A percentile compares a stretch with the other conserved stretches of the same genome.
phyloP scores from a whole-genome alignment of 1,140 invertebrate genomes.

The Drosophila burlai region DNA sequence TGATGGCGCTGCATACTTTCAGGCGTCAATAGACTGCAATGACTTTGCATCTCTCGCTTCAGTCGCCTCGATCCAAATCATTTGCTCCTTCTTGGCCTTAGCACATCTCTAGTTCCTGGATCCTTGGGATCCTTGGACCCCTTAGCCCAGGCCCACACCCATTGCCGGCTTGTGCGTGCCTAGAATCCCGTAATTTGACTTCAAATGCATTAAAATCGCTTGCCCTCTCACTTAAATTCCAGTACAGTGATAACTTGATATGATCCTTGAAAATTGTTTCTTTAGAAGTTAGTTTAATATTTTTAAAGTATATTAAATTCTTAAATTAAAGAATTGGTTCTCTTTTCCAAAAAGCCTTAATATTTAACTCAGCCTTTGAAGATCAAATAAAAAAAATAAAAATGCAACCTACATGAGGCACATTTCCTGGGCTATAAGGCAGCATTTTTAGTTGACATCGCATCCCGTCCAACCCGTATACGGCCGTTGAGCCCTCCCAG shows the following conservation, averaged over 20 bases:
- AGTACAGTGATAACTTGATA: conserved; percentile 25
- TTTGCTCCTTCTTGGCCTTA: conserved; percentile 26
- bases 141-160: conserved; percentile 15
- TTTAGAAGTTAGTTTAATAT: too few species aligned
- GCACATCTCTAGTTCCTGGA: background rate
- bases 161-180: conserved; percentile 68
- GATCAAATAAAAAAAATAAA: background rate
- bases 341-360: background rate
- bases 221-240: conserved; percentile 21
- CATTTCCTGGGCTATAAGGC: conserved; percentile 1
- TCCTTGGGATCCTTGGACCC: conserved; percentile 15
- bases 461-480: background rate
- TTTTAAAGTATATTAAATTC: background rate
- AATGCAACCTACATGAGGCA: background rate
- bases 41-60: conserved; percentile 57
- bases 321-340: background rate
- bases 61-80: conserved; percentile 59
- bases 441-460: background rate
- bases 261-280: background rate
- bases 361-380: background rate
- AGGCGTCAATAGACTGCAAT: conserved; percentile 79
- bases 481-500: conserved; percentile 2
- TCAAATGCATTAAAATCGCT: conserved; percentile 79
- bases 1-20: conserved; percentile 70
- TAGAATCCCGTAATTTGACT: conserved; percentile 79